A percentile compares a stretch with the other conserved stretches of the same genome.
These are phyloP conservation scores for Blera fallax DNA, from an alignment of 2,888 invertebrate species.

Conservation along the genomic window DNA sequence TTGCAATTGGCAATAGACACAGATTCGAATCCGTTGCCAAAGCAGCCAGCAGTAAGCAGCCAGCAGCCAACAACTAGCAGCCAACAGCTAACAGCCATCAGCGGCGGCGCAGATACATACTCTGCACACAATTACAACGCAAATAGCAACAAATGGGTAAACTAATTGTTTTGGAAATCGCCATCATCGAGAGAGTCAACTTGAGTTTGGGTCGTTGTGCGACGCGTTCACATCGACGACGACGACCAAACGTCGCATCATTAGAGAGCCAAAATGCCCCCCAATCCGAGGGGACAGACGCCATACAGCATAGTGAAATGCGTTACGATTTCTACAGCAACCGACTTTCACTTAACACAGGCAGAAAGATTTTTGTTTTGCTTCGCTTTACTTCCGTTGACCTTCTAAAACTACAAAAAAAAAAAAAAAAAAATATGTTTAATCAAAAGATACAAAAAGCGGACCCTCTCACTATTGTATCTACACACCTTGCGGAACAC, in stretches of 20 bases:
- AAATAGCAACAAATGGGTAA: constrained; percentile 69
- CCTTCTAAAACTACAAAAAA: constrained; percentile 63
- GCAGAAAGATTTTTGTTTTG: constrained; percentile 63
- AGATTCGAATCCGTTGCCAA: constrained; percentile 61
- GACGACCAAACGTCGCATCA: constrained; percentile 51
- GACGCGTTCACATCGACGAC: constrained; percentile 15
- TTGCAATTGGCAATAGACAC: constrained; percentile 59
- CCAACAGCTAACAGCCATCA: too few relatives aligned
- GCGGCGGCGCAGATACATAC: constrained; percentile 4
- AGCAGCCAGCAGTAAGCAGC: constrained; percentile 23
- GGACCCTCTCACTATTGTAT: constrained; percentile 44
- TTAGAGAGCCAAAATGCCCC: constrained; percentile 68
- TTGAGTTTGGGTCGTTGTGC: constrained; percentile 37
- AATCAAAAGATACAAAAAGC: constrained; percentile 55
- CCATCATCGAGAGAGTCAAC: constrained; percentile 64
- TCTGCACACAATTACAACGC: constrained; percentile 60
- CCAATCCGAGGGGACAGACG: constrained; percentile 12
- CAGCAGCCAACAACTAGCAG: constrained; percentile 11
- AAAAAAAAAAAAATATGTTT: constrained; percentile 44
- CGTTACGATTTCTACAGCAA: constrained; percentile 71
- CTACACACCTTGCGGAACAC: constrained; percentile 60
- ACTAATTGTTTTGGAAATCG: constrained; percentile 73
- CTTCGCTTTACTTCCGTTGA: constrained; percentile 71
- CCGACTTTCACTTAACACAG: constrained; percentile 70
- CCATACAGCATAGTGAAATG: constrained; percentile 55